phyloP scores from a whole-genome alignment of 2,888 invertebrate species.

The Tachina grossa region DNA sequence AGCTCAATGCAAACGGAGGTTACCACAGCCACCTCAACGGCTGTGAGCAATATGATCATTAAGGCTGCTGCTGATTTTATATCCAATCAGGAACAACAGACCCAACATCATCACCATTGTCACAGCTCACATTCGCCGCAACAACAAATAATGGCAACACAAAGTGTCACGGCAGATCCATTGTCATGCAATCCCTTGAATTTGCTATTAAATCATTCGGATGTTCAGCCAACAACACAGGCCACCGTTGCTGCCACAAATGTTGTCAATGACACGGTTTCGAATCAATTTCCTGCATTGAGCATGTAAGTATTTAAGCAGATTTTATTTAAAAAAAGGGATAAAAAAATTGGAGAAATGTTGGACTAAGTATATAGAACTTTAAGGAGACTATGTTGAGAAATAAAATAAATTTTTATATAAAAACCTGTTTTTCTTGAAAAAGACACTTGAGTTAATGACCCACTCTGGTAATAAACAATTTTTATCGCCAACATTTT shows the following conservation, averaged over 20 bases:
- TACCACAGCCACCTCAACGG: conserved; percentile 80
- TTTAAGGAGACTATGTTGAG: no score
- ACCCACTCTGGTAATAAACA: no score
- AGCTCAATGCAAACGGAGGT: conserved; percentile 78
- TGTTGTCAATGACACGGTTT: conserved; percentile 68
- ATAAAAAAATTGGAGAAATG: no score
- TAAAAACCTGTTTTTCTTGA: no score
- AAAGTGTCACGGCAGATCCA: conserved; percentile 73
- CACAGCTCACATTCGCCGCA: conserved; percentile 82
- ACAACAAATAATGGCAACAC: conserved; percentile 66
- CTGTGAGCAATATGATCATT: conserved; percentile 88
- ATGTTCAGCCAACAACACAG: conserved; percentile 74
- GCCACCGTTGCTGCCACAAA: conserved; percentile 62
- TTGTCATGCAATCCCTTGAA: conserved; percentile 75
- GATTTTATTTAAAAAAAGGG: no score
- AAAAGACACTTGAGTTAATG: no score
- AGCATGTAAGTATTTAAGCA: conserved; percentile 72
- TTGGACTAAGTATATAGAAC: no score
- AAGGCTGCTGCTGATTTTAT: conserved; percentile 89
- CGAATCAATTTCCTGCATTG: conserved; percentile 73
- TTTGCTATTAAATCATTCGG: conserved; percentile 77
- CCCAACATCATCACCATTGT: conserved; percentile 81
- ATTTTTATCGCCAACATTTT: no score
- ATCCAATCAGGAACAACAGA: conserved; percentile 86
- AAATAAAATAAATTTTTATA: no score